A percentile compares a stretch with the other conserved stretches of the same genome.
Conservation (phyloP, 1,140 invertebrate species). For the Neomicropteryx cornuta region DNA sequence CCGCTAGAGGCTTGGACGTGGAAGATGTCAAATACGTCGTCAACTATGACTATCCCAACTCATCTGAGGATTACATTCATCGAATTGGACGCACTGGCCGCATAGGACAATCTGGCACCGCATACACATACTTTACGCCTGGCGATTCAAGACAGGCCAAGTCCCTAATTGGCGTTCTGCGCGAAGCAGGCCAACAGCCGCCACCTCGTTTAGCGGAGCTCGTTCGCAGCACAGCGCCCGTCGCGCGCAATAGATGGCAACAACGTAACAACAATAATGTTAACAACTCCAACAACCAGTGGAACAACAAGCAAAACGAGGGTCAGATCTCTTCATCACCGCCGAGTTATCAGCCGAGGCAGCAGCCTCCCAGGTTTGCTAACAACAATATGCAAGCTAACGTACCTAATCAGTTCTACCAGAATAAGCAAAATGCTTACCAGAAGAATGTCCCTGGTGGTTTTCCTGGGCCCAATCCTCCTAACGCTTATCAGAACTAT, state of each 20-base stretch:
- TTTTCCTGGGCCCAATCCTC: too few relatives aligned
- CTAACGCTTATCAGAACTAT: conserved; percentile 7
- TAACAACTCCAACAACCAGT: conserved; percentile 30
- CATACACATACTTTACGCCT: conserved; percentile 95
- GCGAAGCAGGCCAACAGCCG: conserved; percentile 87
- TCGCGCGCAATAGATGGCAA: conserved; percentile 38
- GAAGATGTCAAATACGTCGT: conserved; percentile 99
- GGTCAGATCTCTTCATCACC: conserved; percentile 17
- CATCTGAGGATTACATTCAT: conserved; percentile 98
- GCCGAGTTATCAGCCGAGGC: conserved; percentile 22
- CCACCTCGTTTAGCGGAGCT: conserved; percentile 59
- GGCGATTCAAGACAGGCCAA: conserved; percentile 83
- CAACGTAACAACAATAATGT: conserved; percentile 38
- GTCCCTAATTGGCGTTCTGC: conserved; percentile 78
- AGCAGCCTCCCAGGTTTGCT: conserved; percentile 25
- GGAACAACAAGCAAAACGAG: conserved; percentile 36
- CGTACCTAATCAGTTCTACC: conserved; percentile 9
- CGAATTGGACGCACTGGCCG: conserved; percentile 92
- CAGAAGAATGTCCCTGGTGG: conserved; percentile 34
- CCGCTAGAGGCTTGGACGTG: conserved; percentile 94
- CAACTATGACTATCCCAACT: conserved; percentile 97
- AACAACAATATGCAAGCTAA: conserved; percentile 6
- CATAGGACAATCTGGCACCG: conserved; percentile 86
- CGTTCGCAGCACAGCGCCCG: conserved; percentile 29
- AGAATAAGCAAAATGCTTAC: too few relatives aligned